Conservation (phyloP, 1,140 invertebrate genomes). For the Drosophila jambulina region DNA sequence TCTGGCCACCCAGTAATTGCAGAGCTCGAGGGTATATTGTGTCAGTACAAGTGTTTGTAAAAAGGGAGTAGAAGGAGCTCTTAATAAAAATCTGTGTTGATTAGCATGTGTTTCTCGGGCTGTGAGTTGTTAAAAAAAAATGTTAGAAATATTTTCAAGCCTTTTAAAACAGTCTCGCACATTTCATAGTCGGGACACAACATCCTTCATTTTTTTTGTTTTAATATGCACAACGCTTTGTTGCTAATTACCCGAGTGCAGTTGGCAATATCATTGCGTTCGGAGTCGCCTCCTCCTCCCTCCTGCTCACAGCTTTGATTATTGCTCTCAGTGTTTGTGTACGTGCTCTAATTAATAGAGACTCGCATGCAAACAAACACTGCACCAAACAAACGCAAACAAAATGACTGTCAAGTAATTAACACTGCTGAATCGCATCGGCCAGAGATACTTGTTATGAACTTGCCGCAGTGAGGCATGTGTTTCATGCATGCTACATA, state of each 20-base stretch:
- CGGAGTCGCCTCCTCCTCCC: neutral
- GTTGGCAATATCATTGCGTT: slow-evolving; percentile 18
- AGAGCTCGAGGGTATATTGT: neutral
- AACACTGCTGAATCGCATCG: slow-evolving; percentile 32
- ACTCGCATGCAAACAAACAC: slow-evolving; percentile 26
- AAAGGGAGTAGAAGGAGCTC: no score
- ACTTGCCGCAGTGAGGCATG: neutral
- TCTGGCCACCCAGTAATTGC: slow-evolving; percentile 6
- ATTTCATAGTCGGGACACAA: neutral
- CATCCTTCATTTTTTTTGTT: neutral
- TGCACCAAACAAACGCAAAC: slow-evolving; percentile 28
- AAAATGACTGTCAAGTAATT: slow-evolving; percentile 54
- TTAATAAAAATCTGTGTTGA: neutral
- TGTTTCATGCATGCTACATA: slow-evolving; percentile 3
- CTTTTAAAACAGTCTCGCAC: neutral
- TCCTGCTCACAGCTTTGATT: slow-evolving; percentile 28
- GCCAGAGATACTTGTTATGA: slow-evolving; percentile 8
- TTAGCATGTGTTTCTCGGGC: no score
- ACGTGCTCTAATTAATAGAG: slow-evolving; percentile 55
- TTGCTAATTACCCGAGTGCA: slow-evolving; percentile 56
- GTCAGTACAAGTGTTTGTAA: neutral
- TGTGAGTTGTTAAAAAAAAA: neutral
- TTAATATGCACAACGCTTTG: slow-evolving; percentile 39
- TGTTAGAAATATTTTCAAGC: no score
- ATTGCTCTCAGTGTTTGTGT: slow-evolving; percentile 28